Conservation (phyloP, 2,113 vertebrate genomes). For the Brachypodius melanocephalos region DNA sequence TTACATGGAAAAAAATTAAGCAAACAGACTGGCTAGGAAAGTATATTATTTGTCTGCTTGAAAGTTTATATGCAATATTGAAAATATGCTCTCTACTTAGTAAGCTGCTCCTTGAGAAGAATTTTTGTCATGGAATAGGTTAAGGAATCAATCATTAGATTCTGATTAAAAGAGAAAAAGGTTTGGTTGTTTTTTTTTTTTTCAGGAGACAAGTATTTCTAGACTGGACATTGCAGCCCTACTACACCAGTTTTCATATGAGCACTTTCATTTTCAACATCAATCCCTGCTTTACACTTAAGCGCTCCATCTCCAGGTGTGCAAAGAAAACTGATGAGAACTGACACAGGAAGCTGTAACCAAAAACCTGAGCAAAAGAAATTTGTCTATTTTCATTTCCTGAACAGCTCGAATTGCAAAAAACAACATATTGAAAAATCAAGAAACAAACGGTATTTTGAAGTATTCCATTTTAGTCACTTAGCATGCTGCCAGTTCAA, state of each 20-base stretch:
- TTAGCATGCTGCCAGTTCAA: not conserved
- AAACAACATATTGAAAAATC: not conserved
- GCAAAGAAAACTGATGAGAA: not conserved
- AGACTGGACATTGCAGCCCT: not conserved
- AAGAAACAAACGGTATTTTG: not conserved
- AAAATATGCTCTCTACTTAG: not conserved
- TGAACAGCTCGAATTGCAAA: not conserved
- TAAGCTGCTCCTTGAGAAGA: not conserved
- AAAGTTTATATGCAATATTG: not conserved
- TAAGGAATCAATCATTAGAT: not conserved
- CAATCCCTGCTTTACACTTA: slow-evolving; percentile 1
- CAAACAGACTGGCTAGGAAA: slow-evolving; percentile 43
- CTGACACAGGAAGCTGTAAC: not conserved
- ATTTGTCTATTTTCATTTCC: slow-evolving; percentile 60
- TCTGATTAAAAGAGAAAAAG: not conserved
- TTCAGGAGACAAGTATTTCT: not conserved
- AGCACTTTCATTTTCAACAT: not conserved
- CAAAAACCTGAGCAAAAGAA: not conserved
- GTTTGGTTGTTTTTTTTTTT: not conserved
- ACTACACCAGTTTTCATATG: not conserved
- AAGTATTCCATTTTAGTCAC: not conserved
- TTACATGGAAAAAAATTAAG: slow-evolving; percentile 31
- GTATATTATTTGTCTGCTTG: slow-evolving; percentile 56
- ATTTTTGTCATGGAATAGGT: not conserved
- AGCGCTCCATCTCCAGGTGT: not conserved